Evolutionary conservation across 2,797 vertebrate genomes (phyloP).

Genomic region (Chiloscyllium punctatum): DNA sequence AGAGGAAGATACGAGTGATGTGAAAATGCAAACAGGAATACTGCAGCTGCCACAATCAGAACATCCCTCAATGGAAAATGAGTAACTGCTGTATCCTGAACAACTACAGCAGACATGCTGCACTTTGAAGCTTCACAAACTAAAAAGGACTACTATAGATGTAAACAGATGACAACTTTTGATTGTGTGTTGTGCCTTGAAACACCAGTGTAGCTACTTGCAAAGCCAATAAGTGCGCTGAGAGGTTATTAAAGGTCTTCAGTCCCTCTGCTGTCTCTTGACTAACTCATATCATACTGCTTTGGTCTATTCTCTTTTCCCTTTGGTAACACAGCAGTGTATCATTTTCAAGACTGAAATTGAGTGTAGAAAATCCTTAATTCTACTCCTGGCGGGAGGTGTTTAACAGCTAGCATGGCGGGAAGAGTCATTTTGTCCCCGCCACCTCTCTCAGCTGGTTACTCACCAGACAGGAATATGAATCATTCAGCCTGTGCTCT

Average conservation of each 20-base stretch:
- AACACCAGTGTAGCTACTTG: slow-evolving; percentile 49
- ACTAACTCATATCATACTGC: slow-evolving; percentile 45
- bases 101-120: background rate
- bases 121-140: background rate
- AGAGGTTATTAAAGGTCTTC: slow-evolving; percentile 46
- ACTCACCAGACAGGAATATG: slow-evolving; percentile 95
- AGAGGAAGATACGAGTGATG: background rate
- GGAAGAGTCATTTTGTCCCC: slow-evolving; percentile 57
- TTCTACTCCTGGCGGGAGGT: slow-evolving; percentile 54
- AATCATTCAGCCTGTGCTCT: slow-evolving; percentile 91
- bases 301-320: slow-evolving; percentile 51
- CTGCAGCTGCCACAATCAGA: background rate
- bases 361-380: slow-evolving; percentile 77
- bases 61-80: background rate
- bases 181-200: slow-evolving; percentile 44
- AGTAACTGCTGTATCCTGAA: background rate
- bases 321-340: slow-evolving; percentile 67
- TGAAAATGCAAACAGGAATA: background rate
- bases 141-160: background rate
- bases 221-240: slow-evolving; percentile 47
- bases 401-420: slow-evolving; percentile 53
- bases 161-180: slow-evolving; percentile 38
- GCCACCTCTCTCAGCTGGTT: slow-evolving; percentile 52
- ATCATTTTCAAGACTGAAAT: slow-evolving; percentile 81
- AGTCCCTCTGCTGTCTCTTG: slow-evolving; percentile 47